Evolutionary conservation across 2,888 invertebrate genomes (phyloP).

Genomic region (Mimachlamys varia): DNA sequence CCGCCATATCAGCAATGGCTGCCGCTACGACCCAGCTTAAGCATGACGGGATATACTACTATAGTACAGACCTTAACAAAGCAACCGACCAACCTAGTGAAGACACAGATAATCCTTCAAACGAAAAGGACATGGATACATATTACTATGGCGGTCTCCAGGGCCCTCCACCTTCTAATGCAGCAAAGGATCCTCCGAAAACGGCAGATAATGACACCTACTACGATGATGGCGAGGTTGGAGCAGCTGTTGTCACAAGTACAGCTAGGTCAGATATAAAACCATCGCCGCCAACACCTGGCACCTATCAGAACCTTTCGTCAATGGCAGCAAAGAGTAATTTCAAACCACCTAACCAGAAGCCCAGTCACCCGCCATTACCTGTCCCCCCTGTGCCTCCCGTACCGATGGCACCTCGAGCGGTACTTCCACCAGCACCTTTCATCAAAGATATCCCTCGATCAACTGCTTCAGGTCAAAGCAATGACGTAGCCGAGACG

Average conservation of each 20-base stretch:
- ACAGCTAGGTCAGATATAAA: not conserved
- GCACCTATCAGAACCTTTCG: not conserved
- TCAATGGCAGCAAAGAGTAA: not conserved
- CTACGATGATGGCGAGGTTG: not conserved
- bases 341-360: not conserved
- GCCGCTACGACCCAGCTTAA: not conserved
- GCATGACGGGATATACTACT: slow-evolving; percentile 6
- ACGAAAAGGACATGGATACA: not conserved
- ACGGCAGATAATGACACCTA: not conserved
- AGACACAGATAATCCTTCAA: not conserved
- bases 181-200: not conserved
- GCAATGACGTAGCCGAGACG: not conserved
- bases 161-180: not conserved
- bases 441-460: not conserved
- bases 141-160: not conserved
- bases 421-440: not conserved
- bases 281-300: not conserved
- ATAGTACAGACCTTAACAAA: not conserved
- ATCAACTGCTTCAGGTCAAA: not conserved
- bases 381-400: not conserved
- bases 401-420: not conserved
- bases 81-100: not conserved
- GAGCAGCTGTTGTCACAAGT: not conserved
- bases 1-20: not conserved
- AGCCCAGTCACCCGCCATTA: not conserved